These are phyloP conservation scores for Heptranchias perlo DNA, from an alignment of 2,113 vertebrate genomes.

Conservation along the genomic window DNA sequence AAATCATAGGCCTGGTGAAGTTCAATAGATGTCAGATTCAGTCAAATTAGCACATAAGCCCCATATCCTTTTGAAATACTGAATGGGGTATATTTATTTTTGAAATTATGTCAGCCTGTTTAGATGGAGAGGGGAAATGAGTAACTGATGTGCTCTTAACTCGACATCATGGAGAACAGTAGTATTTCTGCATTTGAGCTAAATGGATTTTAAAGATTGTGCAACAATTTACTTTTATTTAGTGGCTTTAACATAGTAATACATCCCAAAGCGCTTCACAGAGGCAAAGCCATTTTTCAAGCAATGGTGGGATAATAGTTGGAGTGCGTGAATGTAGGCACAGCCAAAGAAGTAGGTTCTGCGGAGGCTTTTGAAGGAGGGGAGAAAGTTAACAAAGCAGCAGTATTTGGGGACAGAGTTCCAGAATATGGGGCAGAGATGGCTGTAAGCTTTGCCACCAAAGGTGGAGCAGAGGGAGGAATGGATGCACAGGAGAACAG, in stretches of 20 bases:
- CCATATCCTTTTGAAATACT: neutral
- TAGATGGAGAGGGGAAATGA: neutral
- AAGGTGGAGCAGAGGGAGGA: neutral
- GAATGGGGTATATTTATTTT: neutral
- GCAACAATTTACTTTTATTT: neutral
- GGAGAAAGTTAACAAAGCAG: neutral
- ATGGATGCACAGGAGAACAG: neutral
- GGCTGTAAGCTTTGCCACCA: neutral
- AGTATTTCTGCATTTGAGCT: neutral
- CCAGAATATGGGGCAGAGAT: neutral
- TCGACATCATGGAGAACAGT: neutral
- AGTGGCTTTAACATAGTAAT: neutral
- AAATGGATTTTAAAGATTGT: neutral
- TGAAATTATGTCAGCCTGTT: neutral
- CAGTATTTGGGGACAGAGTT: neutral
- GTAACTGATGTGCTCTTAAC: neutral
- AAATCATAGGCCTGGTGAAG: neutral
- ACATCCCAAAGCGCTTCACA: neutral
- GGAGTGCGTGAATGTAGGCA: neutral
- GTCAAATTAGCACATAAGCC: neutral
- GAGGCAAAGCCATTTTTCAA: too few species aligned
- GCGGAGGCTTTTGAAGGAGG: neutral
- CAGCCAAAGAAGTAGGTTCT: neutral
- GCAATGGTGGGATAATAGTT: neutral
- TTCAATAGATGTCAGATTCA: neutral